A percentile compares a stretch with the other conserved stretches of the same genome.
Evolutionary conservation across 1,140 invertebrate genomes (phyloP).

Genomic region (Nymphalis io): DNA sequence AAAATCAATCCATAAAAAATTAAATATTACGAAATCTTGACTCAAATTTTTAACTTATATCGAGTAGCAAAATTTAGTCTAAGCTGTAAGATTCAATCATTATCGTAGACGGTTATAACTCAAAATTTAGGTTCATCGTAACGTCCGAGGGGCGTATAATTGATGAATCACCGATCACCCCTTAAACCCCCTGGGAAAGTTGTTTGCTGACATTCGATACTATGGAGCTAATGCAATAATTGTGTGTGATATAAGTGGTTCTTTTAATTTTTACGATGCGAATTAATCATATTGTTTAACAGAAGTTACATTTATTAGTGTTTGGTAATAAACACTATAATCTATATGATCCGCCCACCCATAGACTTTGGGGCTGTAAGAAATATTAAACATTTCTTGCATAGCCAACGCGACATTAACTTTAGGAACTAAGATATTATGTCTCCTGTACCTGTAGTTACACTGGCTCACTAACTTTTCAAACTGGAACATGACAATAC

Average conservation of each 20-base stretch:
- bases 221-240: slow-evolving; percentile 32
- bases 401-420: too few species aligned
- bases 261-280: not conserved
- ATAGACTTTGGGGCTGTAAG: too few species aligned
- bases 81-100: not conserved
- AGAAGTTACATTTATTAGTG: not conserved
- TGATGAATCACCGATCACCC: slow-evolving; percentile 39
- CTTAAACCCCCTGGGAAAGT: slow-evolving; percentile 12
- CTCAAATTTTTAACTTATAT: too few species aligned
- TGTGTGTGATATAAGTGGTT: slow-evolving; percentile 22
- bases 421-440: too few species aligned
- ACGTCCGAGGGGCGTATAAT: slow-evolving; percentile 28
- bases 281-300: not conserved
- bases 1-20: too few species aligned
- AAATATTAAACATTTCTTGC: too few species aligned
- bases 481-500: too few species aligned
- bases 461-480: too few species aligned
- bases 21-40: too few species aligned
- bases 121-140: slow-evolving; percentile 3
- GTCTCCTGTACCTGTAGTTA: too few species aligned
- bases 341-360: too few species aligned
- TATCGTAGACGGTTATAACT: not conserved
- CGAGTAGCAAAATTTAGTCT: not conserved
- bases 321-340: too few species aligned
- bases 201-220: slow-evolving; percentile 36